Base-by-base conservation (phyloP, 2,113 vertebrate species). In the Azemiops feae region DNA sequence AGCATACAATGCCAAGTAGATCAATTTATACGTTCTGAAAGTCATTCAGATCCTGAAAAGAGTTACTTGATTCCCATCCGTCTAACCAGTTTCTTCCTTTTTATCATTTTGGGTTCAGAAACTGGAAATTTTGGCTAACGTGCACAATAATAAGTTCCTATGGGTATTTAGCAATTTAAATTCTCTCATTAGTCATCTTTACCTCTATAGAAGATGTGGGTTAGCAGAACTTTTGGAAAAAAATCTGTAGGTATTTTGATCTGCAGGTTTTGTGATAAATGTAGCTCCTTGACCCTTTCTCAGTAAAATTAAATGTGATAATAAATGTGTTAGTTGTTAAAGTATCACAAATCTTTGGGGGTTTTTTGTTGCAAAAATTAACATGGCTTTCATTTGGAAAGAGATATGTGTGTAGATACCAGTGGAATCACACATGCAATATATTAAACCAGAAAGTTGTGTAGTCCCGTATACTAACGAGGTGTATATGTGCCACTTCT, bases 131-230 rank as follows among this genome's bases (percentile, higher is more conserved):
- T 93, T 87, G 54, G 60, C 30, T 53, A 81, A 88, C 0, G 14
- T 69, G 50, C 43, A 74, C 43, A 43, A 93, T 93, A 92, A 91
- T 57, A 18, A 93, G 92, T 96, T 96, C 94, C 88, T 22, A 8
- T 0, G 0, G 3, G 5, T 53, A 93, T 96, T 96, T 94, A 94
- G 92, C 90, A 93, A 95, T 95, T 95, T 95, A 92, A 96, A 94
- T 94, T 91, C 1, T 91, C 58, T 12, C 85, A 3, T 92, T 87
- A 91, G 69, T 23, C 0, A 0, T 91, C 92, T 91, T 54, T 91
- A 91, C 25, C 92, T 91, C 0, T 25, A 93, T 5, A 92, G 93
- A 69, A 87, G 93, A 89, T 85, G 60, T 87, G 0, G 8, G 1
- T 69, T 52, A 22, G 45, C 57, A 88, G 16, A 88, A 23, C 25